Base-by-base conservation (phyloP, 2,113 vertebrate genomes). In the Mellivora capensis region DNA sequence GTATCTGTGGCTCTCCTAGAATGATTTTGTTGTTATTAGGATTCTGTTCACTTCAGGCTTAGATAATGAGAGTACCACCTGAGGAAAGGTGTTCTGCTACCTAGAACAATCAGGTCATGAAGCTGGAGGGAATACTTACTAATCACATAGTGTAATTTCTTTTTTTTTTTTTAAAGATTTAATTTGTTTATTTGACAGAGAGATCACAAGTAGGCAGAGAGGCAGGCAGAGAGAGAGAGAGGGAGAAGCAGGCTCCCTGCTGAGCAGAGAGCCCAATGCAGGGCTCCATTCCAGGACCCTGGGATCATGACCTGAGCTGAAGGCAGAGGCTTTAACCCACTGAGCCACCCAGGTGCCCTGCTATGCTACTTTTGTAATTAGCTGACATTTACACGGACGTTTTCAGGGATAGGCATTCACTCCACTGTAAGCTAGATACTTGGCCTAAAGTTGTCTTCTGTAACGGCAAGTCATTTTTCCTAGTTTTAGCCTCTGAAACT, bases 121-220 rank as follows among this genome's bases (percentile, higher is more conserved):
- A 90, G 74, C 47, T 62, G 49, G 42, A 94, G 20, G 37, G 13
- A 92, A 69, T 4, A 4, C 64, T 93, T 88, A 69, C 27, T 96
- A 44, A 89, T 90, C 47, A 17, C 10, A 85, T 93, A 74, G 86
- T 83, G 21, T 91, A n/a, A 87, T 91, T 91, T 94, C 49, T 87
- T 52, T 52, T 49, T 52, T 52, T 52, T 52, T 4, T 52, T 52
- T 52, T 52, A 17, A 52, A 17, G 15, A 52, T 52, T 52, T 52
- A 17, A 5, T 52, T 52, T 15, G 5, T 52, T 52, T 52, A 52
- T 52, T 52, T 52, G 49, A 52, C 14, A 52, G 49, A 17, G 49
- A 52, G 49, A 52, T 52, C 15, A 17, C 49, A 52, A 52, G 49
- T 17, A 52, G 49, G 49, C 15, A 52, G 15, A 52, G 49, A 52